Percentiles rank a stretch among this genome's conserved stretches.
These are phyloP conservation scores for Piaya cayana DNA, from an alignment of 2,113 vertebrate genomes.

Conservation along the genomic window DNA sequence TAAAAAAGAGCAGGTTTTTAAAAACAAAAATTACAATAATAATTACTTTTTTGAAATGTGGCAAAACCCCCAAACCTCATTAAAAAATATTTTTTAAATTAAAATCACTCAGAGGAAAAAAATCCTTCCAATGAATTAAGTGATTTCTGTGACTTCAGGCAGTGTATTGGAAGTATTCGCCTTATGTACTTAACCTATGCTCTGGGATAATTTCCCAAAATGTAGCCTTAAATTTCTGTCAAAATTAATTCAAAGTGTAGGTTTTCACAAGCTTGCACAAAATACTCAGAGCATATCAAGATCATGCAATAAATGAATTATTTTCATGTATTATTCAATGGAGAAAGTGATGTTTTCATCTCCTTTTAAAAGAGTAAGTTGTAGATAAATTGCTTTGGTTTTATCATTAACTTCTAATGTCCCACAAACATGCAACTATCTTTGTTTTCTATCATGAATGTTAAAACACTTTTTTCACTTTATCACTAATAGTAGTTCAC, in stretches of 20 bases:
- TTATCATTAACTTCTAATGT: conserved; percentile 25
- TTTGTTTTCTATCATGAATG: conserved; percentile 24
- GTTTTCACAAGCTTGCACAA: conserved; percentile 27
- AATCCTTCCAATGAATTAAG: neutral
- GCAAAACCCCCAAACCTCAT: neutral
- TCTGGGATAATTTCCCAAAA: neutral
- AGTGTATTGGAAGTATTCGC: neutral
- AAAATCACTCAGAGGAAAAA: neutral
- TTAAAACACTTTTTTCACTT: conserved; percentile 57
- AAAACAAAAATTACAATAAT: neutral
- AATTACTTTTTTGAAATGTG: neutral
- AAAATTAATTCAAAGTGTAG: conserved; percentile 7
- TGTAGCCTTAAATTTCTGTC: neutral
- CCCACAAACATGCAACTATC: conserved; percentile 53
- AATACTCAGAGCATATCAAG: conserved; percentile 48
- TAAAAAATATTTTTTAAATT: neutral
- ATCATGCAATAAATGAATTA: conserved; percentile 29
- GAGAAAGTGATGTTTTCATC: conserved; percentile 30
- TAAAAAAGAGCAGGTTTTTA: neutral
- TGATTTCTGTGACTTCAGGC: neutral
- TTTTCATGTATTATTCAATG: neutral
- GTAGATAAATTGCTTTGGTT: conserved; percentile 26
- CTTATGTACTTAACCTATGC: neutral
- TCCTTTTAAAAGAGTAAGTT: conserved; percentile 43
- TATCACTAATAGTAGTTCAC: neutral